Base-by-base conservation (phyloP, 2,888 invertebrate genomes). In the Geophilus truncorum region DNA sequence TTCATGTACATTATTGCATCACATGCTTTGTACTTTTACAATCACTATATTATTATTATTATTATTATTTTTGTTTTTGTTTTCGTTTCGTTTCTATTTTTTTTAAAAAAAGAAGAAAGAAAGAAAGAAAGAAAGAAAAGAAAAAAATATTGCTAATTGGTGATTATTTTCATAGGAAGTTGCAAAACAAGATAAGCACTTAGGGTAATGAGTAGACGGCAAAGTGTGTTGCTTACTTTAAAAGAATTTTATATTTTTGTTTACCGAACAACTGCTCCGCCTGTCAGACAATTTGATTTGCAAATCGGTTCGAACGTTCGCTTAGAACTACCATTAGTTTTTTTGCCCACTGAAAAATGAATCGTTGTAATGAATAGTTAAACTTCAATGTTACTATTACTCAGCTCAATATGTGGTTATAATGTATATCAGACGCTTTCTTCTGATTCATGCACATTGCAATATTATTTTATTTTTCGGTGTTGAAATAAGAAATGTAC, bases 21-120 rank as follows among this genome's bases (percentile, higher is more conserved):
- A 25, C 70, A 70, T 28, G 70, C 70, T 70, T 70, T 28, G 70
- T 70, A 70, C n/a, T n/a, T 12, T 70, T 70, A 70, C 28, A 70
- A 70, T 70, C 25, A 70, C 28, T 2, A 18, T 25, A 25, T 70
- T 70, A 28, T 28, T 70, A 25, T 25, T n/a, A 15, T 12, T 70
- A 25, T 70, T 70, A n/a, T n/a, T n/a, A n/a, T n/a, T n/a, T n/a
- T n/a, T n/a, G n/a, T n/a, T n/a, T n/a, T n/a, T n/a, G n/a, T n/a
- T n/a, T n/a, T n/a, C n/a, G n/a, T n/a, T n/a, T n/a, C n/a, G n/a
- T n/a, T 23, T 21, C n/a, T 21, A 62, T 23, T 18, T 5, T 62
- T 10, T 21, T 62, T 51, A n/a, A n/a, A n/a, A n/a, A n/a, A n/a
- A n/a, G n/a, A n/a, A n/a, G n/a, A n/a, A n/a, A n/a, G n/a, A n/a